A percentile compares a stretch with the other conserved stretches of the same genome.
Evolutionary conservation across 2,113 vertebrate genomes (phyloP).

Genomic region (Numenius arquata): DNA sequence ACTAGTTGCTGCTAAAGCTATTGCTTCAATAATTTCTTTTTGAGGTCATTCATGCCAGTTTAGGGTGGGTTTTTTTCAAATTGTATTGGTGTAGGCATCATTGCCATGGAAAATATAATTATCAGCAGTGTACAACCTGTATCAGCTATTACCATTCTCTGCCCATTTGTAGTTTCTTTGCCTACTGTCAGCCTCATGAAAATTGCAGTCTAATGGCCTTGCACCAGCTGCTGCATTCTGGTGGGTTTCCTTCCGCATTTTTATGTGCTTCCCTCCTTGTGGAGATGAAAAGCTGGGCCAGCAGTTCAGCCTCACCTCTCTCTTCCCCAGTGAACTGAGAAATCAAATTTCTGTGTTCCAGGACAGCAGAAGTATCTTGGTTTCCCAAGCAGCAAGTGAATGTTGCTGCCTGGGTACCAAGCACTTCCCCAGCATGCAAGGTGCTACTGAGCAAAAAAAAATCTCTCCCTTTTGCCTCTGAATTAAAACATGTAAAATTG

Average conservation of each 20-base stretch:
- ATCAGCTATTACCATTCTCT: conserved; percentile 34
- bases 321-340: conserved; percentile 31
- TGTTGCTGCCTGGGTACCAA: neutral
- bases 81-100: conserved; percentile 23
- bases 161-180: conserved; percentile 52
- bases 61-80: neutral
- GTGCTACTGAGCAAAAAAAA: neutral
- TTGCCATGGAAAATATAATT: conserved; percentile 43
- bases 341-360: conserved; percentile 10
- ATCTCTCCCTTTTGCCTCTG: neutral
- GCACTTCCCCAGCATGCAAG: neutral
- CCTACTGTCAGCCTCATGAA: conserved; percentile 40
- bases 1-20: neutral
- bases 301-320: neutral
- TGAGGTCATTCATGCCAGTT: neutral
- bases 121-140: conserved; percentile 4
- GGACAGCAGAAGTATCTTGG: neutral
- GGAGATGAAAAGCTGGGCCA: conserved; percentile 19
- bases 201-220: conserved; percentile 43
- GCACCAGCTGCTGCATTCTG: conserved; percentile 54
- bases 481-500: neutral
- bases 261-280: conserved; percentile 17
- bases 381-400: neutral
- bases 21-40: conserved; percentile 21
- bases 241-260: conserved; percentile 52